phyloP scores from a whole-genome alignment of 2,888 invertebrate species.

The Tachina grossa region DNA sequence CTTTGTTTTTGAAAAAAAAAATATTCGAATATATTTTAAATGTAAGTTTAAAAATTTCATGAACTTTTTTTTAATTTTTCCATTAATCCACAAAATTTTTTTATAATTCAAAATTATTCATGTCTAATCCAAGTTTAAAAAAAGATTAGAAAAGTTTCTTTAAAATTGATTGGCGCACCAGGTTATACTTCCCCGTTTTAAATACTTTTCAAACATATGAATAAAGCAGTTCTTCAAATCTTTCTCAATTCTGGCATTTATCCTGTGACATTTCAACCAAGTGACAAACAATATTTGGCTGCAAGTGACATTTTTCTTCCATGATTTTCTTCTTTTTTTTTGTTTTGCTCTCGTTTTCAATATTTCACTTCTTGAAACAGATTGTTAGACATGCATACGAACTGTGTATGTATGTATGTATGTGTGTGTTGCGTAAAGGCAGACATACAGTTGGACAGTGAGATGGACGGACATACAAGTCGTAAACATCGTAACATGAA shows the following conservation, averaged over 20 bases:
- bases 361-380: conserved; percentile 30
- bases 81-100: too few species aligned
- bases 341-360: conserved; percentile 18
- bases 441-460: background rate
- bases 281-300: conserved; percentile 69
- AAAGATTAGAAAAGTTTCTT: too few species aligned
- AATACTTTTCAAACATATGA: conserved; percentile 25
- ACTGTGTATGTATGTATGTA: background rate
- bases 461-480: conserved; percentile 7
- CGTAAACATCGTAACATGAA: conserved; percentile 32
- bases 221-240: conserved; percentile 49
- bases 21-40: too few species aligned
- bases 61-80: too few species aligned
- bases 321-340: background rate
- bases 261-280: conserved; percentile 61
- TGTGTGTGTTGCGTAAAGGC: conserved; percentile 2
- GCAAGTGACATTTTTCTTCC: conserved; percentile 55
- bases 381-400: conserved; percentile 17
- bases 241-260: conserved; percentile 59
- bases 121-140: too few species aligned
- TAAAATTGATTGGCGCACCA: too few species aligned
- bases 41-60: too few species aligned
- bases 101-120: too few species aligned
- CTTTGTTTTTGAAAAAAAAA: too few species aligned
- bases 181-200: conserved; percentile 10